These are phyloP conservation scores for Lonchura striata DNA, from an alignment of 2,113 vertebrate genomes.

Conservation along the genomic window DNA sequence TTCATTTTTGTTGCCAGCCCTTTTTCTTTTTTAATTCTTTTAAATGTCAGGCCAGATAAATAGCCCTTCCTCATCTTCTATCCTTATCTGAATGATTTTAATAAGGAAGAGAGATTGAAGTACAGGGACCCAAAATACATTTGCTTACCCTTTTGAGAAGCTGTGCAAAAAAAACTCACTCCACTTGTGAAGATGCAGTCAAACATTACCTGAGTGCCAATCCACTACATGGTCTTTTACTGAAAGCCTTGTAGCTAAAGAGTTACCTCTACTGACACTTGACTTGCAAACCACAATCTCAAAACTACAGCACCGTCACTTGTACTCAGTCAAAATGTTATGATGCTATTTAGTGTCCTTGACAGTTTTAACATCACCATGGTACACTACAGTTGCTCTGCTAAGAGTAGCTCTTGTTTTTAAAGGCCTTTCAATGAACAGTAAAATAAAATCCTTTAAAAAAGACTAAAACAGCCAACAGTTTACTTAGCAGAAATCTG, in stretches of 20 bases:
- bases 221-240: neutral
- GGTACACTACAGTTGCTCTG: neutral
- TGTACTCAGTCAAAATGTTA: neutral
- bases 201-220: neutral
- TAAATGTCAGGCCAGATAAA: neutral
- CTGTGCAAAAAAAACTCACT: neutral
- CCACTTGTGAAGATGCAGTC: neutral
- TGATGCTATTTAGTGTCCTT: neutral
- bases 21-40: neutral
- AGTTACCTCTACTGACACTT: neutral
- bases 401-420: neutral
- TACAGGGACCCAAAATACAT: neutral
- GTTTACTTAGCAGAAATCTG: neutral
- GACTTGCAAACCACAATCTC: neutral
- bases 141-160: neutral
- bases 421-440: neutral
- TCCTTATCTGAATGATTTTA: neutral
- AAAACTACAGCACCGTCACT: neutral
- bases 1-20: fast-evolving
- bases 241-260: neutral
- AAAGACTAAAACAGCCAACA: neutral
- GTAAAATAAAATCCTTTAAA: neutral
- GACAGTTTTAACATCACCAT: neutral
- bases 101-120: neutral
- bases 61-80: neutral